A percentile compares a stretch with the other conserved stretches of the same genome.
Conservation (phyloP, 2,797 vertebrate species). For the Xiphorhynchus erythropygius region DNA sequence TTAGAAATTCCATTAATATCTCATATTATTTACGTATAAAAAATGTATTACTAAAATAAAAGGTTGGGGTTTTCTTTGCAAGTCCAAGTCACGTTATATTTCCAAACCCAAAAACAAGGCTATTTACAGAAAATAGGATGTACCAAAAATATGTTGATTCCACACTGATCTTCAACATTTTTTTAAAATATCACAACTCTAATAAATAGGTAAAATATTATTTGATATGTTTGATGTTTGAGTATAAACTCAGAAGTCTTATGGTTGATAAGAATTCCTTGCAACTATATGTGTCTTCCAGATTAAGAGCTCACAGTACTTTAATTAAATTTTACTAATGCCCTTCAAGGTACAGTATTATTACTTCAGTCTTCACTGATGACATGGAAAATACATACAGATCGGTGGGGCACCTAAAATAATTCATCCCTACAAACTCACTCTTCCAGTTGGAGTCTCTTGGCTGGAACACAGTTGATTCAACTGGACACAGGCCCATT, state of each 20-base stretch:
- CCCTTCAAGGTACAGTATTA: not conserved
- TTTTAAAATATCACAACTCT: not conserved
- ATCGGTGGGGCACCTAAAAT: not conserved
- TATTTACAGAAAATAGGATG: not conserved
- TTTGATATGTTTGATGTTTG: not conserved
- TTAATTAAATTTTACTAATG: not conserved
- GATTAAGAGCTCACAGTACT: not conserved
- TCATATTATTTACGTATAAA: not conserved
- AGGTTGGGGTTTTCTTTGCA: not conserved
- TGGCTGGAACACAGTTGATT: not conserved
- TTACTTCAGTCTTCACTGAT: not conserved
- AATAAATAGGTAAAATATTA: not conserved
- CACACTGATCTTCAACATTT: not conserved
- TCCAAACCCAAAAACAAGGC: not conserved
- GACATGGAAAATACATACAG: not conserved
- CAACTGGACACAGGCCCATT: not conserved
- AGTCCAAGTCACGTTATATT: not conserved
- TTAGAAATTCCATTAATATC: not conserved
- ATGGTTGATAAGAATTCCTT: not conserved
- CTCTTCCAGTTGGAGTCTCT: not conserved
- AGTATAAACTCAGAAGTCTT: not conserved
- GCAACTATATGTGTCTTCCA: not conserved
- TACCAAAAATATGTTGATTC: not conserved
- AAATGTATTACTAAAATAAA: conserved; percentile 6
- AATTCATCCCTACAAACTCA: not conserved